Conservation (phyloP, 2,113 vertebrate species). For the Myocastor coypus region DNA sequence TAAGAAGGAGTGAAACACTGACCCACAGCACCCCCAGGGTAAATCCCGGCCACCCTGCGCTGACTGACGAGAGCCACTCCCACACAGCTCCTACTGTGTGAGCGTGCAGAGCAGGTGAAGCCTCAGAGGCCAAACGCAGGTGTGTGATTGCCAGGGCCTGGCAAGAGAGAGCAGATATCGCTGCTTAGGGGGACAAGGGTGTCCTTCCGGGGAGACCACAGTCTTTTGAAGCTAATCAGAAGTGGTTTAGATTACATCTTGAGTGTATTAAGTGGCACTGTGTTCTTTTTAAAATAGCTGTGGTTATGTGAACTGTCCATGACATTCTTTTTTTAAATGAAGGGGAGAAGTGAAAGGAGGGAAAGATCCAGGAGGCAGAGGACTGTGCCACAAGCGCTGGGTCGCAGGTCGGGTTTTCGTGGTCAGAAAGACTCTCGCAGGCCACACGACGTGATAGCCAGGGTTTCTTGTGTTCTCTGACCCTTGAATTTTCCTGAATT, state of each 20-base stretch:
- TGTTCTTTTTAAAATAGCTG: background rate
- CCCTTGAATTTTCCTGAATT: background rate
- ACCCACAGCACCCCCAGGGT: background rate
- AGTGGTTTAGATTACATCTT: background rate
- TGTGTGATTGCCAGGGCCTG: background rate
- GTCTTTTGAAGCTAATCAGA: background rate
- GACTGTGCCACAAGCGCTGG: background rate
- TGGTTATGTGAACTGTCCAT: background rate
- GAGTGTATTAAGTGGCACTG: too few relatives aligned
- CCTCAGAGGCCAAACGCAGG: background rate
- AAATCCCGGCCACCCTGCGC: background rate
- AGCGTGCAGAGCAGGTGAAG: background rate
- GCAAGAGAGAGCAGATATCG: too few relatives aligned
- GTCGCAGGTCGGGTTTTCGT: fast-evolving
- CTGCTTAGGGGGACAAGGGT: background rate
- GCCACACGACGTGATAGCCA: background rate
- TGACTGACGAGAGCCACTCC: background rate
- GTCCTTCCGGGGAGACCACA: background rate
- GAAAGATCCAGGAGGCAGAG: background rate
- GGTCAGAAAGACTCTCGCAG: background rate
- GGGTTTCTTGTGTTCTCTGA: too few relatives aligned
- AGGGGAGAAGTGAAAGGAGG: background rate
- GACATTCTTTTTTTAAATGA: background rate
- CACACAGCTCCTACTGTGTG: background rate
- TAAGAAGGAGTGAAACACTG: background rate